Conservation (phyloP, 1,140 invertebrate species). For the Drosophila arawakana region DNA sequence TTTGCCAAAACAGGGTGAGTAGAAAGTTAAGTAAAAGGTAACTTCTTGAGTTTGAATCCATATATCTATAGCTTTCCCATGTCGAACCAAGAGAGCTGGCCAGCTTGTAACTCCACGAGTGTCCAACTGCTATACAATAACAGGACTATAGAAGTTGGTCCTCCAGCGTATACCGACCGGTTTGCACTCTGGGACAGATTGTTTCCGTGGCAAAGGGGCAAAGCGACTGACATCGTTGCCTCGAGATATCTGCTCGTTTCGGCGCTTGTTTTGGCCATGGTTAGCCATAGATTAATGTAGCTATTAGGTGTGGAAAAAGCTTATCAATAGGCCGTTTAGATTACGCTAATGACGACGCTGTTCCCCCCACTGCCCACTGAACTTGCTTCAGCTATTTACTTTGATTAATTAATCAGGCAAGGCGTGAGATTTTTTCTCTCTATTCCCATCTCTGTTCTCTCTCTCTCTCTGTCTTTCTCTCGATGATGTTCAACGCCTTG, state of each 20-base stretch:
- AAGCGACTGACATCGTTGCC: conserved; percentile 19
- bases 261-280: conserved; percentile 74
- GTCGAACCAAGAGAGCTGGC: conserved; percentile 31
- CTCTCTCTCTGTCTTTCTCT: conserved; percentile 16
- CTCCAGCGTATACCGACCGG: conserved; percentile 40
- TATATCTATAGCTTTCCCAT: conserved; percentile 30
- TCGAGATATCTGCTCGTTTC: conserved; percentile 74
- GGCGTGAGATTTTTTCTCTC: conserved; percentile 70
- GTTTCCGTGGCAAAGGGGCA: conserved; percentile 54
- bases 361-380: conserved; percentile 2
- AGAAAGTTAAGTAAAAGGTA: not conserved
- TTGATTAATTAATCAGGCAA: conserved; percentile 81
- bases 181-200: conserved; percentile 71
- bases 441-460: not conserved
- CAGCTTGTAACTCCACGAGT: conserved; percentile 35
- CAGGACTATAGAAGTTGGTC: conserved; percentile 30
- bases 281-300: conserved; percentile 66
- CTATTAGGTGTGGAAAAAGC: conserved; percentile 77
- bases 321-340: conserved; percentile 82
- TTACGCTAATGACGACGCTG: conserved; percentile 66
- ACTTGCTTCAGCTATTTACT: conserved; percentile 64
- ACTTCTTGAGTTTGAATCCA: not conserved
- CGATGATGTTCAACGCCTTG: conserved; percentile 39
- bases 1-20: conserved; percentile 68
- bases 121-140: conserved; percentile 58